phyloP scores from a whole-genome alignment of 2,797 vertebrate genomes.

The Siniperca scherzeri region DNA sequence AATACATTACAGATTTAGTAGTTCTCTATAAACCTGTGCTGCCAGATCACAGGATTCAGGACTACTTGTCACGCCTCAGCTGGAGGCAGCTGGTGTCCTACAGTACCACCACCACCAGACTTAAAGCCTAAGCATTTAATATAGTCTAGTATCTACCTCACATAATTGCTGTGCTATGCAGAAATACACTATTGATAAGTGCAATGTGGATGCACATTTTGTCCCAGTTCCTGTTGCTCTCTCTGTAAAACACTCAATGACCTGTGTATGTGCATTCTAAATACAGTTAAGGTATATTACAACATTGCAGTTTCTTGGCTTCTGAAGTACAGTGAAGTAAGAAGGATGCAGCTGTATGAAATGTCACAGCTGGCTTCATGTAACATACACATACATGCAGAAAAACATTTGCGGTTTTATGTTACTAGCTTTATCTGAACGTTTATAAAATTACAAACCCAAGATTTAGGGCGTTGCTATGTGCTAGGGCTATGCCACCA shows the following conservation, averaged over 20 bases:
- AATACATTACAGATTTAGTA: slow-evolving; percentile 25
- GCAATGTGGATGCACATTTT: neutral
- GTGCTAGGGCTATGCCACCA: neutral
- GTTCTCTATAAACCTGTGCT: slow-evolving; percentile 22
- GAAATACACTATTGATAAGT: neutral
- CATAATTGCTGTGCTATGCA: neutral
- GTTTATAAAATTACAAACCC: neutral
- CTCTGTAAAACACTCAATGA: neutral
- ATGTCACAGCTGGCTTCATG: slow-evolving; percentile 33
- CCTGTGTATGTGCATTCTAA: neutral
- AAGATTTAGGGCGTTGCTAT: neutral
- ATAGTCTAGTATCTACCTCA: neutral
- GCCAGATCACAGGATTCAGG: slow-evolving; percentile 22
- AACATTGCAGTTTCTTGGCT: neutral
- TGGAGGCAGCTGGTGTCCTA: neutral
- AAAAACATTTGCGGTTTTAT: neutral
- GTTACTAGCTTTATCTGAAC: neutral
- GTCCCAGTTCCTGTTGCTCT: neutral
- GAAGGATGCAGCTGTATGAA: slow-evolving; percentile 57
- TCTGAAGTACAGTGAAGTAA: slow-evolving; percentile 44
- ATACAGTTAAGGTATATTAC: neutral
- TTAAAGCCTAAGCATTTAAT: neutral
- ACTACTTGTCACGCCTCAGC: slow-evolving; percentile 2
- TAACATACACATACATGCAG: neutral
- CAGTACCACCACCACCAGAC: neutral